Base-by-base conservation (phyloP, 2,888 invertebrate genomes). In the Chaetoderma sp. region DNA sequence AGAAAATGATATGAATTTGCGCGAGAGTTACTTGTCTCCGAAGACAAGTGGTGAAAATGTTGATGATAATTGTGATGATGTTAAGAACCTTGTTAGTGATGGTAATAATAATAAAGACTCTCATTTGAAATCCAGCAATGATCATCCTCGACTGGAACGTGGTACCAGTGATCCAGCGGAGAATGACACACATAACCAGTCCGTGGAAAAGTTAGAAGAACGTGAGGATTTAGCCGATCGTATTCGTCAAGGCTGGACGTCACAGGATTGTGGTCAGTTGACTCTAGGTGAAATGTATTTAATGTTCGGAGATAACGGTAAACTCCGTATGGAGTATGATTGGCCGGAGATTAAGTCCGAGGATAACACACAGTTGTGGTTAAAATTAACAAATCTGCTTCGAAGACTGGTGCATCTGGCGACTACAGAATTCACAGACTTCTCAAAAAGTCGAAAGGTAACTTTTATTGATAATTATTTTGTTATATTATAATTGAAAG, bases 201-300 rank as follows among this genome's bases (percentile, higher is more conserved):
- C 60, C 39, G 56, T 61, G 4, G 60, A 61, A 6, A 72, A 64
- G n/a, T 62, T 59, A 16, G 68, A 49, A 36, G 13, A 59, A 62
- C 44, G 58, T 64, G 33, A 18, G 44, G 28, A 58, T 54, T 32
- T 56, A 65, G 68, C 62, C 23, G 56, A 58, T 10, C 60, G 57
- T 30, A 65, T 58, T 28, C 60, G 70, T 52, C 87, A 88, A 65
- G 96, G 96, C 0, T 96, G 96, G 95, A 94, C 93, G 59, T 83
- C 90, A 8, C 88, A 90, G 18, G 92, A 92, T 80, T 91, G 92
- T 0, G 93, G 92, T 6, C 92, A 93, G 33, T 89, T 96, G 45
- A 94, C 94, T 4, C 89, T 97, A 32, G 96, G 96, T 0, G 96
- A 97, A 87, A 87, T 96, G 62, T 96, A 95, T 87, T 89, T 96